Conservation (phyloP, 1,140 invertebrate species). For the Saccostrea cuccullata region DNA sequence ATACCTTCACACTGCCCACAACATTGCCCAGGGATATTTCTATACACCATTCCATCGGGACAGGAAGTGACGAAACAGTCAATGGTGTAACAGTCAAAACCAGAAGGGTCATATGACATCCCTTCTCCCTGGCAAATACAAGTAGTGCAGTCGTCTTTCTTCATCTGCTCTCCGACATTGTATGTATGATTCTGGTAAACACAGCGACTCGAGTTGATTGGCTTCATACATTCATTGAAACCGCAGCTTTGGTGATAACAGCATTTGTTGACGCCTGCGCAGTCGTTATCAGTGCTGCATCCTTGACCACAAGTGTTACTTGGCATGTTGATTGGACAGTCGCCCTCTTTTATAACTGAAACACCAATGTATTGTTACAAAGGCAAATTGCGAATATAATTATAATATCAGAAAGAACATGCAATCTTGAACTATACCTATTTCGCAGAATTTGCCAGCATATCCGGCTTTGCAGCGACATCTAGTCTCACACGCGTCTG, state of each 20-base stretch:
- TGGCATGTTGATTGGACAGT: not conserved
- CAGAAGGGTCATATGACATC: not conserved
- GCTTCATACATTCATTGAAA: not conserved
- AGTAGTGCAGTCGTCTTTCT: not conserved
- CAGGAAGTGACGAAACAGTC: not conserved
- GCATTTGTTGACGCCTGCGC: not conserved
- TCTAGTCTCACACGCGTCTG: not conserved
- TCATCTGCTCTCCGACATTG: not conserved
- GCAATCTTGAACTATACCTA: not conserved
- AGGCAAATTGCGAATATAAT: not conserved
- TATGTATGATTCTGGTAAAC: not conserved
- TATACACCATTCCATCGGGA: not conserved
- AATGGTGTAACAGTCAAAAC: constrained; percentile 2
- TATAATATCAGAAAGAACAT: not conserved
- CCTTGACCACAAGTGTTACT: not conserved
- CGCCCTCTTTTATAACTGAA: not conserved
- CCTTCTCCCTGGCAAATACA: not conserved
- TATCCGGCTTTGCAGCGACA: not conserved
- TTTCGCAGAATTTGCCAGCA: not conserved
- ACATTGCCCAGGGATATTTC: not conserved
- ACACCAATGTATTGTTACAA: not conserved
- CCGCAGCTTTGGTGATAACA: not conserved
- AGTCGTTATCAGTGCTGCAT: not conserved
- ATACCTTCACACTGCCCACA: constrained; percentile 24
- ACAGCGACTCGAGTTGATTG: constrained; percentile 10